These are phyloP conservation scores for Isoperla grammatica DNA, from an alignment of 2,888 invertebrate genomes.

Conservation along the genomic window DNA sequence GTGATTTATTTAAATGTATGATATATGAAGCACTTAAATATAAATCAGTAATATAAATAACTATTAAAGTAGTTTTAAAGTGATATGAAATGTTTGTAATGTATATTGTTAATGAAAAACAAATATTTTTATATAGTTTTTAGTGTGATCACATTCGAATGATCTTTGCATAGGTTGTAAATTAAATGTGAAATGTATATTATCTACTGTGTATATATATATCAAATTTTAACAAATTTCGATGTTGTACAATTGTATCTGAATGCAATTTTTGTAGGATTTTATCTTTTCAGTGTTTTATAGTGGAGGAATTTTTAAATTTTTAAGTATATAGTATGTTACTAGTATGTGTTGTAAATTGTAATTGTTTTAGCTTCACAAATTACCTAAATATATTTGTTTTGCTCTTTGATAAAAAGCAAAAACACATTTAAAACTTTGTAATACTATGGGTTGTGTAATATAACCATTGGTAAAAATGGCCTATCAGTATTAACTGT, in stretches of 20 bases:
- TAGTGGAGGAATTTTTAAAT: too few relatives aligned
- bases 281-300: too few relatives aligned
- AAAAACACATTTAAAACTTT: neutral
- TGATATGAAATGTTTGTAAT: neutral
- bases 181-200: too few relatives aligned
- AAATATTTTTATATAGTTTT: slow-evolving; percentile 23
- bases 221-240: slow-evolving; percentile 6
- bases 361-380: too few relatives aligned
- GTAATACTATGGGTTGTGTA: neutral
- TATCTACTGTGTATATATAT: too few relatives aligned
- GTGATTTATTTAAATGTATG: neutral
- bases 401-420: too few relatives aligned
- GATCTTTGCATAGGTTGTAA: too few relatives aligned
- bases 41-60: neutral
- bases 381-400: too few relatives aligned
- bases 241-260: too few relatives aligned
- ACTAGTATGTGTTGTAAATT: too few relatives aligned
- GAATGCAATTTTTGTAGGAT: too few relatives aligned
- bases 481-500: neutral
- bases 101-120: neutral
- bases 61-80: neutral
- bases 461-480: neutral
- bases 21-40: neutral
- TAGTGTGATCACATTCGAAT: slow-evolving; percentile 8
- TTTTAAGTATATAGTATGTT: too few relatives aligned